Conservation (phyloP, 2,888 invertebrate species). For the Acholoe squamosa region DNA sequence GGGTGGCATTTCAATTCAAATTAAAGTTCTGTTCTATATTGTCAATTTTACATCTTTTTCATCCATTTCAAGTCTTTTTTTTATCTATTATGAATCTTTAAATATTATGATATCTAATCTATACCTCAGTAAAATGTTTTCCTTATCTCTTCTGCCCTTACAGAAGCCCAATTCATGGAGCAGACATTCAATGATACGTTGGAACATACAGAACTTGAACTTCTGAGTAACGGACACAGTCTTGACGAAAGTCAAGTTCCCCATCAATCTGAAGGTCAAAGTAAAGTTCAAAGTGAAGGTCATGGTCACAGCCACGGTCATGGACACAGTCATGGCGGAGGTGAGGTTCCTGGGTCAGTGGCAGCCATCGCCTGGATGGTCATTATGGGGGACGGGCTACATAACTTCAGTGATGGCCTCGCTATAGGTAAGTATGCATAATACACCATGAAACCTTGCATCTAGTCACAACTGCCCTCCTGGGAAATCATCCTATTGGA, state of each 20-base stretch:
- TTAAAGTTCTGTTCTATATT: too few relatives aligned
- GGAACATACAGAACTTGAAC: background rate
- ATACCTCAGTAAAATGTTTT: background rate
- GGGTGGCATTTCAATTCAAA: too few relatives aligned
- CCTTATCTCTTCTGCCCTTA: background rate
- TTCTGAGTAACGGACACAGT: background rate
- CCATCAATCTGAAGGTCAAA: background rate
- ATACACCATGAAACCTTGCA: too few relatives aligned
- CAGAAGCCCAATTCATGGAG: slow-evolving; percentile 47
- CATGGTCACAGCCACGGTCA: slow-evolving; percentile 54
- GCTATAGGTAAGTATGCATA: slow-evolving; percentile 88
- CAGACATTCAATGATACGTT: slow-evolving; percentile 15
- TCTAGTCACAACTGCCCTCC: too few relatives aligned
- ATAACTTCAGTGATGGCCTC: slow-evolving; percentile 97
- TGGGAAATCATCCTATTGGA: too few relatives aligned
- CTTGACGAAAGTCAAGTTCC: background rate
- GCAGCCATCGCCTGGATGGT: slow-evolving; percentile 97
- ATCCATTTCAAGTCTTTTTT: too few relatives aligned
- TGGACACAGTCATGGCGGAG: slow-evolving; percentile 72
- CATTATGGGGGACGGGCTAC: slow-evolving; percentile 96
- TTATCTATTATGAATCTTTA: background rate
- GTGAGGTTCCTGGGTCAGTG: slow-evolving; percentile 36
- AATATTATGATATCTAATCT: background rate
- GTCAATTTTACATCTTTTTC: too few relatives aligned
- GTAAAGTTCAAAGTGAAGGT: background rate